phyloP scores from a whole-genome alignment of 2,888 invertebrate genomes.

The Leucozona laternaria region DNA sequence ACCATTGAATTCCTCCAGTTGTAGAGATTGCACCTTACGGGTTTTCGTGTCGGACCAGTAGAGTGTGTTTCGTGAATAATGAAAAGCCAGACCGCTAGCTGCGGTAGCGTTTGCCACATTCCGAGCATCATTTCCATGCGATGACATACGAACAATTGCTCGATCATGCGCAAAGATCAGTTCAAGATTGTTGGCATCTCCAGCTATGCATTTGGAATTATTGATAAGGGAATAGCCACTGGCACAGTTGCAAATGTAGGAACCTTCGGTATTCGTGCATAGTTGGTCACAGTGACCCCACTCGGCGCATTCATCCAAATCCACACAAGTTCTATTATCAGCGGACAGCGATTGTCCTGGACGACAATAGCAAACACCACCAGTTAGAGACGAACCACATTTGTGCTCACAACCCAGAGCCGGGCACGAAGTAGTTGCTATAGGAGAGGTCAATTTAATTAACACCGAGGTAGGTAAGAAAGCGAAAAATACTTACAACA shows the following conservation, averaged over 20 bases:
- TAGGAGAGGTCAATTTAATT: conserved; percentile 77
- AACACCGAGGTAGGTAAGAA: background rate
- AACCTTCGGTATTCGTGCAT: conserved; percentile 94
- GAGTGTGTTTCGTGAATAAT: conserved; percentile 89
- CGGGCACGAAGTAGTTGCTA: conserved; percentile 92
- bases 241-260: conserved; percentile 93
- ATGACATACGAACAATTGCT: conserved; percentile 89
- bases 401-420: conserved; percentile 94
- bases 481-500: conserved; percentile 89
- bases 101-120: conserved; percentile 91
- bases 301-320: conserved; percentile 95
- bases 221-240: conserved; percentile 89
- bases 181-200: conserved; percentile 86
- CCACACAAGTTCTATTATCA: conserved; percentile 94
- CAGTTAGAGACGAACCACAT: conserved; percentile 94
- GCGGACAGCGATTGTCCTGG: conserved; percentile 92
- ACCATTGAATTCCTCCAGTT: conserved; percentile 84
- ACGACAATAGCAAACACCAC: conserved; percentile 95
- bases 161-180: conserved; percentile 89
- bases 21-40: conserved; percentile 88
- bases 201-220: conserved; percentile 87
- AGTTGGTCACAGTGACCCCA: conserved; percentile 98
- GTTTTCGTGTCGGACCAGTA: conserved; percentile 97
- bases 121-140: conserved; percentile 87
- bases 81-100: conserved; percentile 94